These are phyloP conservation scores for Corynorhinus townsendii DNA, from an alignment of 2,113 vertebrate genomes.

Conservation along the genomic window DNA sequence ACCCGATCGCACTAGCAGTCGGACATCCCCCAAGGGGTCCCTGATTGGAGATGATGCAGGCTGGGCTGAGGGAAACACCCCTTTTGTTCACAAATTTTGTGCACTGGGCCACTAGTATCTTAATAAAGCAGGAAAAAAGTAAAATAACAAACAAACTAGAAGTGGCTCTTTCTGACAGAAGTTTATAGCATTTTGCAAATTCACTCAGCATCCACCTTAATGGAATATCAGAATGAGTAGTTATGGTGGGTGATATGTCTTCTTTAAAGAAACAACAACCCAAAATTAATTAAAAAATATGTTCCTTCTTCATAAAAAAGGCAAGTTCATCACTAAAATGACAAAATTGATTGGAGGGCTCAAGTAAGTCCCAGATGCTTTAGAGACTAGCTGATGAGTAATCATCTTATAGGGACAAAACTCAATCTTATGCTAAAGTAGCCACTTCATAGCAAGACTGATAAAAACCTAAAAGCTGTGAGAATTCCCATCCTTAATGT, in stretches of 20 bases:
- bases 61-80: too few species aligned
- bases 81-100: too few species aligned
- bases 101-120: not conserved
- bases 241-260: not conserved
- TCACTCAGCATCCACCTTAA: not conserved
- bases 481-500: not conserved
- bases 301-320: not conserved
- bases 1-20: too few species aligned
- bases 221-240: not conserved
- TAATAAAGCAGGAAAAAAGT: not conserved
- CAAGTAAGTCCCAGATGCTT: not conserved
- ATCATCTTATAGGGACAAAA: not conserved
- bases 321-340: not conserved
- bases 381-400: not conserved
- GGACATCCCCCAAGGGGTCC: too few species aligned
- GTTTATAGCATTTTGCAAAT: not conserved
- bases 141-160: not conserved
- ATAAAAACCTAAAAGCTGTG: not conserved
- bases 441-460: not conserved
- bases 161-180: not conserved
- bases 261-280: not conserved
- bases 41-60: too few species aligned
- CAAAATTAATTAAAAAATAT: not conserved
- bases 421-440: not conserved
- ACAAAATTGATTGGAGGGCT: not conserved